Base-by-base conservation (phyloP, 2,888 invertebrate genomes). In the Lasius fuliginosus region DNA sequence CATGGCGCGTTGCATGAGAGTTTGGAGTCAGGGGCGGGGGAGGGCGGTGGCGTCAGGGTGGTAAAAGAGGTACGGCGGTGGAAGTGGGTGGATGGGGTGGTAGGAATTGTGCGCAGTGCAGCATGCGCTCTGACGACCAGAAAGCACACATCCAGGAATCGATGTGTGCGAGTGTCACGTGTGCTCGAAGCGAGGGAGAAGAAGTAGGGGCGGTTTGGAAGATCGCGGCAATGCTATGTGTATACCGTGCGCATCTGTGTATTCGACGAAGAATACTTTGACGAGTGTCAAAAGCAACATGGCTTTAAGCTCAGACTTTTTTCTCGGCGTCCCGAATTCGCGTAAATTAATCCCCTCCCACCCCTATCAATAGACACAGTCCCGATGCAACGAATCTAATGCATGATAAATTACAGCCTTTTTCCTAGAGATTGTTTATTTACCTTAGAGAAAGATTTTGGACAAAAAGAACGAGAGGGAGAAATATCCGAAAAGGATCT, bases 31-130 rank as follows among this genome's bases (percentile, higher is more conserved):
- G 84, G 64, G 89, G 85, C 69, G 33, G 49, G 84, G 64, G 46
- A 64, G 42, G 27, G 81, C n/a, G 67, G 64, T 58, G 62, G 68
- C 60, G 83, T 77, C 86, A 86, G 84, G 83, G 86, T 87, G 86
- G 86, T 71, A 87, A 83, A 83, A 86, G 86, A 83, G 68, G 86
- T 73, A 71, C 84, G 87, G 68, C 85, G 88, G 77, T 75, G 83
- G 81, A 71, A 85, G 83, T 64, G 84, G 85, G 87, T 87, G 76
- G 86, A 82, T 60, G 87, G 83, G 89, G 85, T 85, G 87, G 90
- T 88, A 88, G 90, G 90, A 89, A 86, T 88, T 86, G 90, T 94
- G 94, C 94, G 94, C 94, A 93, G 94, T 94, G 94, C 94, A 94
- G 92, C 92, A 89, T 94, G 94, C 94, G 94, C 94, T 67, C 15